A percentile compares a stretch with the other conserved stretches of the same genome.
phyloP scores from a whole-genome alignment of 2,888 invertebrate genomes.

The Drosophila paracracens region DNA sequence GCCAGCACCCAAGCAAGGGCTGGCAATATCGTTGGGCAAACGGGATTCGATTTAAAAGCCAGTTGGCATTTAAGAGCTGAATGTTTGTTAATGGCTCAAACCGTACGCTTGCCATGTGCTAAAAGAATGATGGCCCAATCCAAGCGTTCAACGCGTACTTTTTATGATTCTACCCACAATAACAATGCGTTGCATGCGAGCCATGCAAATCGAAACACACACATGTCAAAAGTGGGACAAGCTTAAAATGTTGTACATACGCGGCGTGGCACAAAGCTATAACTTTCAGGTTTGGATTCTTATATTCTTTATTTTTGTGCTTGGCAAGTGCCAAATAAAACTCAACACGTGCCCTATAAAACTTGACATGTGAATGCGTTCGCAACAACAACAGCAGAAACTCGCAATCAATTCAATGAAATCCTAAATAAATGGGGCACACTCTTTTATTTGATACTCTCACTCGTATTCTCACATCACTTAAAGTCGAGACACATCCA shows the following conservation, averaged over 20 bases:
- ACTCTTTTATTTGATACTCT: not conserved
- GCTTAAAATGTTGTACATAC: slow-evolving; percentile 53
- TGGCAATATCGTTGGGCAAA: slow-evolving; percentile 26
- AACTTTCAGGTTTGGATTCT: slow-evolving; percentile 26
- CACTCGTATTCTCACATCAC: slow-evolving; percentile 1
- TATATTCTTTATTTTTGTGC: not conserved
- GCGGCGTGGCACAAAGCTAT: slow-evolving; percentile 38
- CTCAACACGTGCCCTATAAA: slow-evolving; percentile 59
- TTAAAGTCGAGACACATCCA: slow-evolving; percentile 26
- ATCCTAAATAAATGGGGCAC: slow-evolving; percentile 35
- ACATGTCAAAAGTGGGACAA: slow-evolving; percentile 38
- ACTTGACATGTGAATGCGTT: slow-evolving; percentile 28
- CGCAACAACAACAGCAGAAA: slow-evolving; percentile 25
- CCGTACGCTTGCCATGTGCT: slow-evolving; percentile 13
- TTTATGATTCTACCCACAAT: slow-evolving; percentile 42
- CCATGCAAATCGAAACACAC: slow-evolving; percentile 45
- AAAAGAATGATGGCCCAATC: slow-evolving; percentile 30
- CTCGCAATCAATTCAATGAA: slow-evolving; percentile 50
- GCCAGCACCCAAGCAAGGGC: not conserved
- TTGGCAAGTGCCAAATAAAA: slow-evolving; percentile 42
- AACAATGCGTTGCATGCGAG: slow-evolving; percentile 26
- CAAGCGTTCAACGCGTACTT: slow-evolving; percentile 32
- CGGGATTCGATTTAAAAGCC: slow-evolving; percentile 47
- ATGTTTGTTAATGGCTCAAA: slow-evolving; percentile 50
- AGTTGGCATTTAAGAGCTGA: slow-evolving; percentile 45